Conservation (phyloP, 2,113 vertebrate species). For the Promerops cafer region DNA sequence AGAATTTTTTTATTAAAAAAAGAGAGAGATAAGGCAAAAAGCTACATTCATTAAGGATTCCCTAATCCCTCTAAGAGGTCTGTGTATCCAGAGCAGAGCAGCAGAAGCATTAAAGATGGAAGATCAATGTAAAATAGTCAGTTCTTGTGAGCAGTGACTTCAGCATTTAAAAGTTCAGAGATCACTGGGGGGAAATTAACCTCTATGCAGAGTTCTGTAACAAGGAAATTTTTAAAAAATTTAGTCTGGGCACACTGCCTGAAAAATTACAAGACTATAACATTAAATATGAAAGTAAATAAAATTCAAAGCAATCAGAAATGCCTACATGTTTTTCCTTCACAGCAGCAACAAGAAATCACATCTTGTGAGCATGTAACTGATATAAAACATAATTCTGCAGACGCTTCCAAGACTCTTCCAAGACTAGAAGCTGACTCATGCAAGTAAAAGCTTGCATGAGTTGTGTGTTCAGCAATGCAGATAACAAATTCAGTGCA, state of each 20-base stretch:
- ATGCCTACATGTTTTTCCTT: background rate
- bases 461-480: background rate
- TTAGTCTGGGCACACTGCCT: background rate
- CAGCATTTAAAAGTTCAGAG: background rate
- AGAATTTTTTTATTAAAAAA: too few species aligned
- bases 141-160: background rate
- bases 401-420: background rate
- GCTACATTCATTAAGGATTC: background rate
- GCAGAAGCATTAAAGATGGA: background rate
- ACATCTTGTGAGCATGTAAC: background rate
- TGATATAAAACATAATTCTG: background rate
- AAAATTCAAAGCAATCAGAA: background rate
- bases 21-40: background rate
- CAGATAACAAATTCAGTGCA: background rate
- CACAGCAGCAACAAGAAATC: background rate
- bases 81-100: background rate
- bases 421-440: background rate
- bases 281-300: background rate
- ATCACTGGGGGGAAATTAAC: background rate
- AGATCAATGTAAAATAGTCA: background rate
- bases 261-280: background rate
- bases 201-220: background rate
- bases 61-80: background rate
- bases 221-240: too few species aligned
- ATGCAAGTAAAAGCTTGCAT: background rate